Conservation (phyloP, 2,888 invertebrate species). For the Tigriopus californicus region DNA sequence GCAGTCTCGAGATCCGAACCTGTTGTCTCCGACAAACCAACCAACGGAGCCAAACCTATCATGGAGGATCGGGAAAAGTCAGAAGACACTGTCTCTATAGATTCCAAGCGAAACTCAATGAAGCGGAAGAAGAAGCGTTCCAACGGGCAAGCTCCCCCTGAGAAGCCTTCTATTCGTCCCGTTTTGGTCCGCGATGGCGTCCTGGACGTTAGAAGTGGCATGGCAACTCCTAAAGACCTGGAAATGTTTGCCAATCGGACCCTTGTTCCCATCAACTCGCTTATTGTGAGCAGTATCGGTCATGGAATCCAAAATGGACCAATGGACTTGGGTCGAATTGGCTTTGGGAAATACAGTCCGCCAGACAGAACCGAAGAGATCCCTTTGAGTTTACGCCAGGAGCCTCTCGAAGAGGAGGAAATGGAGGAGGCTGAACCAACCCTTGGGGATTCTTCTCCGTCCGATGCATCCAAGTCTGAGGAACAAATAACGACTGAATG, state of each 20-base stretch:
- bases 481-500: too few relatives aligned
- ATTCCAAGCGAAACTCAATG: too few relatives aligned
- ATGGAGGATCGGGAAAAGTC: too few relatives aligned
- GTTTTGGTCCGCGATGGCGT: background rate
- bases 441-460: background rate
- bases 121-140: background rate
- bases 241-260: background rate
- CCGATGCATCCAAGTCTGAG: too few relatives aligned
- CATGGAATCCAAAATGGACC: constrained; percentile 1
- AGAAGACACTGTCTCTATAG: too few relatives aligned
- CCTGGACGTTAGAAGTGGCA: background rate
- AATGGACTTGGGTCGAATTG: background rate
- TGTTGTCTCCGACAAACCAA: too few relatives aligned
- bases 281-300: background rate
- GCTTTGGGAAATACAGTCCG: constrained; percentile 8
- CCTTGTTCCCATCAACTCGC: background rate
- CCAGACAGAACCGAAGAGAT: constrained; percentile 1
- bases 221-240: background rate
- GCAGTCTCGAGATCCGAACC: too few relatives aligned
- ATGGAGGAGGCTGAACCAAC: background rate
- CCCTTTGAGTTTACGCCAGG: background rate
- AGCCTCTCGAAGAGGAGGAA: background rate
- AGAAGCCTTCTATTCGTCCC: background rate
- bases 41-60: too few relatives aligned
- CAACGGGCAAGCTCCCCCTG: background rate